These are phyloP conservation scores for Malurus melanocephalus DNA, from an alignment of 2,113 vertebrate species.

Conservation along the genomic window DNA sequence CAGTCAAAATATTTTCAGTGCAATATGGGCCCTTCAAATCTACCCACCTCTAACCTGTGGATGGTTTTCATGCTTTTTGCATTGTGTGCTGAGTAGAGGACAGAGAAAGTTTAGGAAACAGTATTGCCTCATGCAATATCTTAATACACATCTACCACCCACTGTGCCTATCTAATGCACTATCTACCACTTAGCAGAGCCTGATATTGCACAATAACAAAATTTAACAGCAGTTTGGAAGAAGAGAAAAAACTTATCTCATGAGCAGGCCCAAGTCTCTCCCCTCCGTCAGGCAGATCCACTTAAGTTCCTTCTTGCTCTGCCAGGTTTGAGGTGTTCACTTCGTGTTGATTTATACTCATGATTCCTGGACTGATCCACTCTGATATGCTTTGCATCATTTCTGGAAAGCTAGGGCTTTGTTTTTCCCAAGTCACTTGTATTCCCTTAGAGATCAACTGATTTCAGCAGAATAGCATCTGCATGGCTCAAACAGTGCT, in stretches of 20 bases:
- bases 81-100: background rate
- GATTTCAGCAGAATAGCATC: background rate
- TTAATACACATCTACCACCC: constrained; percentile 55
- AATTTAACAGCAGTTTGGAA: background rate
- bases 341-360: background rate
- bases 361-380: background rate
- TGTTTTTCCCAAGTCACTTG: background rate
- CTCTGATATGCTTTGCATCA: background rate
- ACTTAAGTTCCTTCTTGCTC: background rate
- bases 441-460: background rate
- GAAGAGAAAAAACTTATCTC: constrained; percentile 6
- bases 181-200: constrained; percentile 32
- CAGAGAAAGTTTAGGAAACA: constrained; percentile 43
- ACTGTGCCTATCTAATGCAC: constrained; percentile 36
- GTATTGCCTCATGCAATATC: constrained; percentile 34
- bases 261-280: background rate
- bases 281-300: background rate
- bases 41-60: background rate
- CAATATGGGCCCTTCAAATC: background rate
- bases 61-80: background rate
- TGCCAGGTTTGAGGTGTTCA: background rate
- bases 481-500: background rate
- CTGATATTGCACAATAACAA: constrained; percentile 34
- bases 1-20: background rate
- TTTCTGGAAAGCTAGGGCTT: background rate